These are phyloP conservation scores for Myotis vivesi DNA, from an alignment of 2,797 vertebrate species.

Conservation along the genomic window DNA sequence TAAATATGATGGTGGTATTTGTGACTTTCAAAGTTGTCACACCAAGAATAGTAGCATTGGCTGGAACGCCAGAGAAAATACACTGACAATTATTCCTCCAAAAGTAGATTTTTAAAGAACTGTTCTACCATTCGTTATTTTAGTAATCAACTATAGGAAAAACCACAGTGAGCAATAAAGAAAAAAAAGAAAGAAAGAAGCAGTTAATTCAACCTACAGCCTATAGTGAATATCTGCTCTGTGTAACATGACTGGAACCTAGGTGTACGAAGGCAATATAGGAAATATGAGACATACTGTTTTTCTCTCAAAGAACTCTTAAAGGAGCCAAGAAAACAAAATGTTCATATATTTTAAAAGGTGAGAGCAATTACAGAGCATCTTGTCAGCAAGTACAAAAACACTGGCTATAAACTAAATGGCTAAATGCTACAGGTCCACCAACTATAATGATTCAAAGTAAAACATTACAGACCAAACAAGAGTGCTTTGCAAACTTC, in stretches of 20 bases:
- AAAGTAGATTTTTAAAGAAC: conserved; percentile 25
- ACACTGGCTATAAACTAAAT: neutral
- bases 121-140: conserved; percentile 42
- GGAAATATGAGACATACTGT: neutral
- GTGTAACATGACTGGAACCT: neutral
- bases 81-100: neutral
- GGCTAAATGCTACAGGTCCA: neutral
- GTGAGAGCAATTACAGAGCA: neutral
- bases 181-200: conserved; percentile 2
- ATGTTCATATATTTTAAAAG: neutral
- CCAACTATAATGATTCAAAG: neutral
- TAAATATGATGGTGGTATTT: neutral
- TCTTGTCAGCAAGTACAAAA: conserved; percentile 25
- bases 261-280: neutral
- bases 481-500: neutral
- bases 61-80: neutral
- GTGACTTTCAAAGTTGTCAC: neutral
- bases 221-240: neutral
- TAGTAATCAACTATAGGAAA: conserved; percentile 25
- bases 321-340: conserved; percentile 24
- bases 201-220: neutral
- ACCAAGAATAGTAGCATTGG: neutral
- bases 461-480: neutral
- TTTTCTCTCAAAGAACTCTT: conserved; percentile 31
- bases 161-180: conserved; percentile 3